Evolutionary conservation across 2,113 vertebrate genomes (phyloP), one percentile per base, ranked within the genome.

Genomic region (Dipodomys spectabilis): DNA sequence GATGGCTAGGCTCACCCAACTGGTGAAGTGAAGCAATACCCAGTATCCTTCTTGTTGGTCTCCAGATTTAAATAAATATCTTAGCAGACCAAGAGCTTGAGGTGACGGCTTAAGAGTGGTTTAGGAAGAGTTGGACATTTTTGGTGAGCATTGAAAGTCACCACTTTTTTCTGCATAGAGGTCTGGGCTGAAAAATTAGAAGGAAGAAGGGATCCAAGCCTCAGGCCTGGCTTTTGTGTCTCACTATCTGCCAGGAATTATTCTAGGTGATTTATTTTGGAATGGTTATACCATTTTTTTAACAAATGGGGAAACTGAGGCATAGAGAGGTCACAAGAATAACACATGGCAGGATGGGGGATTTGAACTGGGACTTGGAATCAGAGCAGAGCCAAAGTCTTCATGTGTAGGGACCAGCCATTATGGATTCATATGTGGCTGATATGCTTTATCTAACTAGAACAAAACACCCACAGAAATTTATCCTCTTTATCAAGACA

Each of bases 141-240:
- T 7, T 80, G 79, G 83, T 27, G 60, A 64, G 44, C 49, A n/a
- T 16, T 22, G 68, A 82, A 44, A 39, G 78, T 62, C 45, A 82
- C 11, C 35, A 60, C 32, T 25, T 87, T 92, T 82, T 68, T 82
- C 67, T 72, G 49, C 73, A 39, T 45, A 69, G 77, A 88, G 71
- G 67, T 35, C 19, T 25, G 65, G 49, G 25, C 30, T 93, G 79
- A 93, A 82, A 87, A 92, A 68, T 60, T 81, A 35, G 80, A 86
- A 90, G 57, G 27, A 88, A 53, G 92, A 69, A 71, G 27, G 23
- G 65, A 4, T 35, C 19, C 23, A 35, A 57, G 30, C 60, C 67
- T 44, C 64, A 27, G 25, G 45, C 18, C n/a, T 90, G 77, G 35
- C 77, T 32, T 91, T 3, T 15, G 62, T 16, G 82, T 73, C 53